phyloP scores from a whole-genome alignment of 2,888 invertebrate genomes.

The Stenchaetothrips biformis region DNA sequence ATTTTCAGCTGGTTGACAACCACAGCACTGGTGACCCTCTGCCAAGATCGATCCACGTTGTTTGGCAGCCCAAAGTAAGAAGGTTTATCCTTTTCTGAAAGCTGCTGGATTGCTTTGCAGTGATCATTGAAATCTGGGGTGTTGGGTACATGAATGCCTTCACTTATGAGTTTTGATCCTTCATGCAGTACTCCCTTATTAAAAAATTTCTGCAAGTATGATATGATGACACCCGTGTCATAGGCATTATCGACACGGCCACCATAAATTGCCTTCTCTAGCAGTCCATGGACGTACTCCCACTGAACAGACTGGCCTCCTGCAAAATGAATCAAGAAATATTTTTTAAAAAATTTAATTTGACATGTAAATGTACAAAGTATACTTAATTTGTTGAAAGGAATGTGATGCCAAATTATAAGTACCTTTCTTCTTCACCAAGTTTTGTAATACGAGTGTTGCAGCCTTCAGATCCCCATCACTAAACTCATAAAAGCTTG shows the following conservation, averaged over 20 bases:
- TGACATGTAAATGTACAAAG: constrained; percentile 4
- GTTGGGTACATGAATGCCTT: constrained; percentile 51
- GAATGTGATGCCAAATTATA: constrained; percentile 38
- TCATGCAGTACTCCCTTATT: constrained; percentile 55
- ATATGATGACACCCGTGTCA: constrained; percentile 62
- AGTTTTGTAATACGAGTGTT: constrained; percentile 41
- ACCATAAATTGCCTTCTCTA: constrained; percentile 76
- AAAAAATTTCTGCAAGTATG: constrained; percentile 62
- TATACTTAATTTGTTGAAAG: background rate
- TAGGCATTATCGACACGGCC: constrained; percentile 76
- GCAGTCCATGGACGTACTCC: constrained; percentile 70
- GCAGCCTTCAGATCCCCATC: constrained; percentile 74
- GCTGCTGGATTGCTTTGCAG: constrained; percentile 56
- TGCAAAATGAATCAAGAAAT: constrained; percentile 28
- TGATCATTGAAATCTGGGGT: constrained; percentile 61
- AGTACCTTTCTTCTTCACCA: constrained; percentile 44
- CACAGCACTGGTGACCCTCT: constrained; percentile 58
- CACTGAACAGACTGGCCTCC: constrained; percentile 52
- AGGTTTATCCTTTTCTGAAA: constrained; percentile 70
- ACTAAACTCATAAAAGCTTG: constrained; percentile 82
- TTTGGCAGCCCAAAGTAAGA: constrained; percentile 76
- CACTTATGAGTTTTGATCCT: constrained; percentile 56
- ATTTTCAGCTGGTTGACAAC: constrained; percentile 59
- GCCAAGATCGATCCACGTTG: constrained; percentile 81
- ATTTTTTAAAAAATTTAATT: background rate